Evolutionary conservation across 92 coral and sea anemone genomes (phyloP).

Genomic region (Phenganax subtilis): DNA sequence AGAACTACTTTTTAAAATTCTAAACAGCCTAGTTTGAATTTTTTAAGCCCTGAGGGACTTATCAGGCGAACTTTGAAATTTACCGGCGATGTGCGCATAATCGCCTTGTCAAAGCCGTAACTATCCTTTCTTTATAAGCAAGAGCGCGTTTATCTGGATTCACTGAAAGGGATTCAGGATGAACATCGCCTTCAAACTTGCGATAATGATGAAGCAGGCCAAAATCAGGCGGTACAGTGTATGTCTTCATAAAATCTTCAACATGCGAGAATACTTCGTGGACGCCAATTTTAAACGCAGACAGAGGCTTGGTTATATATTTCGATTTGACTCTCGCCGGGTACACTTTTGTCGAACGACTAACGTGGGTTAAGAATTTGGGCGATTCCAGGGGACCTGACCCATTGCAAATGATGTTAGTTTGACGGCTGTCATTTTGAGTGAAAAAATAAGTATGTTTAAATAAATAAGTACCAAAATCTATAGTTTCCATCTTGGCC

Average conservation of each 20-base stretch:
- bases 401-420: neutral
- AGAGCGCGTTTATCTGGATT: neutral
- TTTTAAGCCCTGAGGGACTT: no score
- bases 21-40: no score
- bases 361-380: neutral
- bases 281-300: neutral
- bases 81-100: neutral
- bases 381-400: neutral
- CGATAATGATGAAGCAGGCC: conserved; percentile 25
- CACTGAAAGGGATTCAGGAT: neutral
- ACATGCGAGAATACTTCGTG: conserved; percentile 19
- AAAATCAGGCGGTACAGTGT: neutral
- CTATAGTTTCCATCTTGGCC: neutral
- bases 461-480: conserved; percentile 5
- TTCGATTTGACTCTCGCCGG: neutral
- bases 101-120: conserved; percentile 7
- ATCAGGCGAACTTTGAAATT: no score
- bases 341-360: neutral
- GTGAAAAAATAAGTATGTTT: conserved; percentile 6
- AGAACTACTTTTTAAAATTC: no score
- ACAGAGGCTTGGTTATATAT: conserved; percentile 13
- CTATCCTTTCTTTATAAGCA: neutral
- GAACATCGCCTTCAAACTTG: neutral
- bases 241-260: neutral
- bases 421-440: neutral